Percentiles rank a stretch among this genome's conserved stretches.
Conservation (phyloP, 2,797 vertebrate genomes). For the Amblyopsis hoosieri region DNA sequence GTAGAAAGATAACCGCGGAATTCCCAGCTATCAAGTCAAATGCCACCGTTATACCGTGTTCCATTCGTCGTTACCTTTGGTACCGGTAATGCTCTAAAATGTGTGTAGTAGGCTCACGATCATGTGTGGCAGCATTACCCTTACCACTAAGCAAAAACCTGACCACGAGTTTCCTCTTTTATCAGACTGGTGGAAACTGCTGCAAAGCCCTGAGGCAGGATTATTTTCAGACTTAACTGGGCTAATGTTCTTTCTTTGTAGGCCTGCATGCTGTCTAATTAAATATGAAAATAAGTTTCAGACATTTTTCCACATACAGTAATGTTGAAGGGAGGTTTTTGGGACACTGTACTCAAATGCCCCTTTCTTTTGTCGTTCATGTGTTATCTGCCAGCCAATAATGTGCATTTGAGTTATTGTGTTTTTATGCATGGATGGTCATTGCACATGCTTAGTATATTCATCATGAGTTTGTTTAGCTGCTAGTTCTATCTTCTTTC, state of each 20-base stretch:
- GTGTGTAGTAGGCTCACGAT: slow-evolving; percentile 27
- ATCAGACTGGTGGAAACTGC: slow-evolving; percentile 11
- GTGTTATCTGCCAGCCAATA: neutral
- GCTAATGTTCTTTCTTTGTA: neutral
- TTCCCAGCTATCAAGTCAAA: too few relatives aligned
- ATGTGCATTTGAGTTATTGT: slow-evolving; percentile 19
- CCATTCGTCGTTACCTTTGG: too few relatives aligned
- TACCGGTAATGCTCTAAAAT: slow-evolving; percentile 22
- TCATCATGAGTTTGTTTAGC: slow-evolving; percentile 22
- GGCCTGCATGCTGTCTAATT: neutral
- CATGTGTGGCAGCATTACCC: slow-evolving; percentile 52
- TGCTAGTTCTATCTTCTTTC: slow-evolving; percentile 14
- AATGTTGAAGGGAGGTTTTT: slow-evolving; percentile 6
- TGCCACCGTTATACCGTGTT: too few relatives aligned
- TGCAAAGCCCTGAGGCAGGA: slow-evolving; percentile 13
- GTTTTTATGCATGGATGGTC: slow-evolving; percentile 9
- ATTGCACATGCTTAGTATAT: neutral
- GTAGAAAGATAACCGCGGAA: too few relatives aligned
- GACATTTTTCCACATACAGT: too few relatives aligned
- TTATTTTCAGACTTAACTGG: slow-evolving; percentile 2
- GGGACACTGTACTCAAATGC: neutral
- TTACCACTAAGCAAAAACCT: slow-evolving; percentile 7
- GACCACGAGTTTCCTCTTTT: slow-evolving; percentile 34
- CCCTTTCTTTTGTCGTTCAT: neutral
- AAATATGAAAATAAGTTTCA: neutral